Percentiles rank a stretch among this genome's conserved stretches.
Conservation (phyloP, 1,140 invertebrate genomes). For the Cyclina sinensis region DNA sequence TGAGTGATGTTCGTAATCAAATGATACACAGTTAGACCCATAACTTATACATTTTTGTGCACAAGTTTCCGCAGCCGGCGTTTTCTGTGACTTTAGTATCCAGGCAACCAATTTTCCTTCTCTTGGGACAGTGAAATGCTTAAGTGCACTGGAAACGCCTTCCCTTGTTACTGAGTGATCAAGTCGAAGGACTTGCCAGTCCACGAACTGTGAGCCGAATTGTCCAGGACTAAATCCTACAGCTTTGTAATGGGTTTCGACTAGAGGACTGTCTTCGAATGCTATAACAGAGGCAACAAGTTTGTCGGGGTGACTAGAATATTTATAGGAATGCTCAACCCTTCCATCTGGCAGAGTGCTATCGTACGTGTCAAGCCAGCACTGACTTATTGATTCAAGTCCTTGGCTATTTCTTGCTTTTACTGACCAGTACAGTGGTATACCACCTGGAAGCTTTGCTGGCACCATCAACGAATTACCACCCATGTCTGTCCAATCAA, state of each 20-base stretch:
- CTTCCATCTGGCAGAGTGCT: slow-evolving; percentile 46
- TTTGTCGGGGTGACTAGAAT: slow-evolving; percentile 46
- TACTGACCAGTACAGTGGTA: slow-evolving; percentile 44
- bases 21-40: slow-evolving; percentile 48
- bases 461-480: slow-evolving; percentile 29
- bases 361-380: slow-evolving; percentile 44
- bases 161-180: slow-evolving; percentile 4
- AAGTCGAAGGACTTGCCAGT: slow-evolving; percentile 8
- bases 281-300: slow-evolving; percentile 16
- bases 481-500: slow-evolving; percentile 44
- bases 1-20: slow-evolving; percentile 55
- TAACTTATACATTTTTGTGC: slow-evolving; percentile 31
- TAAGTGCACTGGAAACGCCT: background rate
- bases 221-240: slow-evolving; percentile 50
- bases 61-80: background rate
- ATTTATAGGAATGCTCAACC: slow-evolving; percentile 30
- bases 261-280: slow-evolving; percentile 36
- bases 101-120: slow-evolving; percentile 44
- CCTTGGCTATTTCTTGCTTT: slow-evolving; percentile 55
- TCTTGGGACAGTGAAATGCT: slow-evolving; percentile 31
- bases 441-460: slow-evolving; percentile 38
- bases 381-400: background rate
- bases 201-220: slow-evolving; percentile 42
- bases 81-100: background rate
- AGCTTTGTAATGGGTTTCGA: slow-evolving; percentile 45